phyloP scores from a whole-genome alignment of 1,140 invertebrate genomes.

The Eurosta solidaginis region DNA sequence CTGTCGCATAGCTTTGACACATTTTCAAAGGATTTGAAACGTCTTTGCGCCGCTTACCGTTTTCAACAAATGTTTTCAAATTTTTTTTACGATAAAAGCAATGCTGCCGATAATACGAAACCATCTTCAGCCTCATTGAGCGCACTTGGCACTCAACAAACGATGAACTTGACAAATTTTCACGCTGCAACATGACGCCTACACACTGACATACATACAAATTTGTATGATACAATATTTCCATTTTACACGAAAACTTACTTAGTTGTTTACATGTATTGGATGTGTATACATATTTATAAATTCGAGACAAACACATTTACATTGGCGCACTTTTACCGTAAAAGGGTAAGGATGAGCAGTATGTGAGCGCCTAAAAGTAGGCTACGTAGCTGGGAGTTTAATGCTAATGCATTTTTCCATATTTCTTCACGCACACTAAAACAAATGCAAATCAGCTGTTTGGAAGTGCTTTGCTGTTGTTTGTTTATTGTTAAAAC shows the following conservation, averaged over 20 bases:
- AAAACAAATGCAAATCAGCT: not conserved
- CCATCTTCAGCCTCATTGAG: slow-evolving; percentile 6
- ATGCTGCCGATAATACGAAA: not conserved
- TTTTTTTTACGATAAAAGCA: not conserved
- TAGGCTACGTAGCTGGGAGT: not conserved
- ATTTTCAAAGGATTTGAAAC: not conserved
- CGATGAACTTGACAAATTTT: slow-evolving; percentile 16
- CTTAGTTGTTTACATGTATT: too few species aligned
- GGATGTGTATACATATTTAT: not conserved
- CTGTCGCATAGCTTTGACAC: not conserved
- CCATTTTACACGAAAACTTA: too few species aligned
- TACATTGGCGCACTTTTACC: not conserved
- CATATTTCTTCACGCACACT: not conserved
- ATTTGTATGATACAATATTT: not conserved
- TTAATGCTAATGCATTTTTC: not conserved
- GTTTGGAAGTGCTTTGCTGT: too few species aligned
- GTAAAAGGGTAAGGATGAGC: not conserved
- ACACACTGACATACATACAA: not conserved
- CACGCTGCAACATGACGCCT: not conserved
- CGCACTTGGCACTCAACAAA: not conserved
- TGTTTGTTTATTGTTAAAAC: not conserved
- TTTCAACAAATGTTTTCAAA: not conserved
- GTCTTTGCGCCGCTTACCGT: not conserved
- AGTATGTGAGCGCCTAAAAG: not conserved
- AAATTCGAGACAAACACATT: not conserved